phyloP scores from a whole-genome alignment of 2,797 vertebrate genomes.

The Percopsis omiscomaycus region DNA sequence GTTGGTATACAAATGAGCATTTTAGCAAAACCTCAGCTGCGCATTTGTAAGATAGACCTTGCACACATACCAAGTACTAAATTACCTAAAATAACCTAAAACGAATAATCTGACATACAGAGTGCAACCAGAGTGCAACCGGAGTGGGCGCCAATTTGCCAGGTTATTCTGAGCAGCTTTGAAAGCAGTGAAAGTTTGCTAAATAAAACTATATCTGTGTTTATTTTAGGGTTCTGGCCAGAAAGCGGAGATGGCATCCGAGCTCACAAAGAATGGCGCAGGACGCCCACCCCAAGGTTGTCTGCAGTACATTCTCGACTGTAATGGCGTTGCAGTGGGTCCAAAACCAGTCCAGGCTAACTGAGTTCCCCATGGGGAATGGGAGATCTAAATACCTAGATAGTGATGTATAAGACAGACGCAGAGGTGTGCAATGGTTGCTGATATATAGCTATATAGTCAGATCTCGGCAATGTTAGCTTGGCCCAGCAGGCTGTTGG shows the following conservation, averaged over 20 bases:
- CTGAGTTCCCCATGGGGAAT: conserved; percentile 51
- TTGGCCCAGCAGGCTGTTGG: conserved; percentile 73
- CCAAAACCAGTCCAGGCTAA: conserved; percentile 93
- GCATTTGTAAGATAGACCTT: too few species aligned
- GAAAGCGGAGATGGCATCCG: conserved; percentile 80
- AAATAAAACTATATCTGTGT: conserved; percentile 6
- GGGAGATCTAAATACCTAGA: conserved; percentile 36
- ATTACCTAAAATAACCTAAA: too few species aligned
- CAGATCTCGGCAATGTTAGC: conserved; percentile 67
- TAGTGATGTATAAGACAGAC: conserved; percentile 65
- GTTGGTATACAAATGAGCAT: too few species aligned
- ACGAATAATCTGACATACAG: too few species aligned
- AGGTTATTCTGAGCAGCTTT: too few species aligned
- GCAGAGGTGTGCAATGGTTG: conserved; percentile 81
- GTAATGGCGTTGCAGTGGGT: conserved; percentile 96
- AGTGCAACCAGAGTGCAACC: too few species aligned
- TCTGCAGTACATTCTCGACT: conserved; percentile 99
- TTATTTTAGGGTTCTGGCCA: conserved; percentile 80
- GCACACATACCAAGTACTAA: too few species aligned
- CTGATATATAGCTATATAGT: conserved; percentile 69
- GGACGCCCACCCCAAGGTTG: conserved; percentile 94
- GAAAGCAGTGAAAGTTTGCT: too few species aligned
- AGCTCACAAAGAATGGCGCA: conserved; percentile 82
- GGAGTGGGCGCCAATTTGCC: too few species aligned
- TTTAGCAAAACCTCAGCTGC: too few species aligned